Conservation (phyloP, 2,797 vertebrate genomes). For the Phalanger gymnotis region DNA sequence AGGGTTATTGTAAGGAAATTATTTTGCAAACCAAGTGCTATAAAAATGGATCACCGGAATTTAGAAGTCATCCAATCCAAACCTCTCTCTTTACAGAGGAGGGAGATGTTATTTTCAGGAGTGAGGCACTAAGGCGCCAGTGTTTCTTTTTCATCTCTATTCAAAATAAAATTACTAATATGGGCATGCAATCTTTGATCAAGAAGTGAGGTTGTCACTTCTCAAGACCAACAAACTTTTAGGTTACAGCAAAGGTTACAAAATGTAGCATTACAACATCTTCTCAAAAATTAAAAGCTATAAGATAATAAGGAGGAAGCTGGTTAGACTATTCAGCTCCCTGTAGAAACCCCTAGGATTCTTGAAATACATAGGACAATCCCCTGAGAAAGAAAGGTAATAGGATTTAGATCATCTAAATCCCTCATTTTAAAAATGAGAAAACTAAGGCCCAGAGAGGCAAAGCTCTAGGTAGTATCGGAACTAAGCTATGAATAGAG, state of each 20-base stretch:
- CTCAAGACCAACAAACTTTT: neutral
- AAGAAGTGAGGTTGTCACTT: neutral
- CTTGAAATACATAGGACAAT: neutral
- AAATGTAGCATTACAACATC: neutral
- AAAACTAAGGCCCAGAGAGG: neutral
- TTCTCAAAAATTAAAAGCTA: neutral
- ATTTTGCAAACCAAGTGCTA: too few relatives aligned
- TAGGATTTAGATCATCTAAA: neutral
- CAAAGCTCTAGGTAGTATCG: neutral
- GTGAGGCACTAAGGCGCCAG: too few relatives aligned
- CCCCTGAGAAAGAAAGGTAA: neutral
- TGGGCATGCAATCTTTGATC: too few relatives aligned
- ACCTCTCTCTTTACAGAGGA: too few relatives aligned
- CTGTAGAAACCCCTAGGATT: neutral
- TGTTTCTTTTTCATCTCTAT: too few relatives aligned
- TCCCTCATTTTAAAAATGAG: neutral
- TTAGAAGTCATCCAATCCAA: too few relatives aligned
- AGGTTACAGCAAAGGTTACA: neutral
- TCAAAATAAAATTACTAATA: too few relatives aligned
- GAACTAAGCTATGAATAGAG: neutral
- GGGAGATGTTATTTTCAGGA: too few relatives aligned
- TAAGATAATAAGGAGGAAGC: neutral
- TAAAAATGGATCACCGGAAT: too few relatives aligned
- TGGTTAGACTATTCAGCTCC: neutral
- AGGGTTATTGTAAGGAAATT: too few relatives aligned